Evolutionary conservation across 1,140 invertebrate species (phyloP), one percentile per base, ranked within the genome.

Genomic region (Bradysia coprophila): DNA sequence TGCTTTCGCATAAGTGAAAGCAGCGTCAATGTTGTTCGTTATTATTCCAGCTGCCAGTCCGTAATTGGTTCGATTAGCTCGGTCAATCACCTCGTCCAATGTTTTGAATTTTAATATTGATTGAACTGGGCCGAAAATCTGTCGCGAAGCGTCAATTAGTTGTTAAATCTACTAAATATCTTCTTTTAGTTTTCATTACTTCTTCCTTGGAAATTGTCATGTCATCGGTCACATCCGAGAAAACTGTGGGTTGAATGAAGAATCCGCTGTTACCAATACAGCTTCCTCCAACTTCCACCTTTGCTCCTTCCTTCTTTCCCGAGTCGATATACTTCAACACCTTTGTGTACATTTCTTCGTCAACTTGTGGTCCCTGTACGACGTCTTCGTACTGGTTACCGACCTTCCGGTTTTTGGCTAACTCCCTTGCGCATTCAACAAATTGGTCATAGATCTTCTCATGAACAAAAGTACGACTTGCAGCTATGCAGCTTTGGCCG

Each of bases 41-140:
- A 94, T 65, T 22, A 95, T 72, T 3, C 81, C 87, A 44, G 90
- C 79, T 16, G 84, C 91, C 6, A 96, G 67, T 4, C 92, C 92
- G 57, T 93, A 96, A 34, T 69, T 67, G 2, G 88, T 87, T 48
- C 81, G 73, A 56, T 96, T 94, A 1, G 88, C 81, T 42, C 89
- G 70, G 45, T 88, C 78, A 24, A 96, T 80, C 1, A 88, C 76
- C 63, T 96, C 91, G 1, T 95, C 86, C 37, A 92, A 61, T 6
- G 73, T 77, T 37, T 83, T 78, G 53, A 95, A 96, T 56, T 90
- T 90, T 18, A 94, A 63, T 41, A 96, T 88, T 33, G 74, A 75
- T 65, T 91, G 86, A 1, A 95, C 90, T 1, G 91, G 91, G 1
- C 91, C 91, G 61, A 96, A 96, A 52, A 96, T 92, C 75, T 83